phyloP scores from a whole-genome alignment of 2,888 invertebrate species.

The Lathronympha strigana region DNA sequence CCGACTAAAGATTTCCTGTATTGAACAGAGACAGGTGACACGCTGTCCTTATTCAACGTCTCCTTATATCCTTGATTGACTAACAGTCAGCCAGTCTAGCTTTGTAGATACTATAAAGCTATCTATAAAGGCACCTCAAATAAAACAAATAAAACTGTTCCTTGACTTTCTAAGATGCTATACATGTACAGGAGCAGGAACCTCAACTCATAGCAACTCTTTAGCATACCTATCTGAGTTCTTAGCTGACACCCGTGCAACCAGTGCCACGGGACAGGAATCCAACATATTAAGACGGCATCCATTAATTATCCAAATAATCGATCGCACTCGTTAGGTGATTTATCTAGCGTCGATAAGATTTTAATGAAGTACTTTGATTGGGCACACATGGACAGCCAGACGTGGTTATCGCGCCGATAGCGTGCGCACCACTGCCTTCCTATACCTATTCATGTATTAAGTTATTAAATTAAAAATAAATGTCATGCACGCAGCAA shows the following conservation, averaged over 20 bases:
- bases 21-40: too few species aligned
- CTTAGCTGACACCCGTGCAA: constrained; percentile 52
- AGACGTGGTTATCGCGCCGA: constrained; percentile 74
- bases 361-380: constrained; percentile 85
- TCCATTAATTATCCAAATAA: constrained; percentile 83
- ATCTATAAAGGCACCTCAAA: too few species aligned
- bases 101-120: too few species aligned
- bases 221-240: constrained; percentile 30
- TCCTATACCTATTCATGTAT: constrained; percentile 78
- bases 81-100: too few species aligned
- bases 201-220: constrained; percentile 9
- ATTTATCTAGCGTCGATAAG: constrained; percentile 84
- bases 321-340: constrained; percentile 82
- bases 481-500: constrained; percentile 54
- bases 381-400: constrained; percentile 78
- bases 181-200: neutral
- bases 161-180: neutral
- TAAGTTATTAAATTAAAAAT: constrained; percentile 83
- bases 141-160: too few species aligned
- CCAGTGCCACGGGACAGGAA: constrained; percentile 68
- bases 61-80: too few species aligned
- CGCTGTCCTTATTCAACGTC: too few species aligned
- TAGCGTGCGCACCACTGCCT: constrained; percentile 76
- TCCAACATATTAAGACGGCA: constrained; percentile 76
- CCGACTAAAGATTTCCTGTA: too few species aligned